Conservation (phyloP, 2,113 vertebrate species). For the Spea multiplicata region DNA sequence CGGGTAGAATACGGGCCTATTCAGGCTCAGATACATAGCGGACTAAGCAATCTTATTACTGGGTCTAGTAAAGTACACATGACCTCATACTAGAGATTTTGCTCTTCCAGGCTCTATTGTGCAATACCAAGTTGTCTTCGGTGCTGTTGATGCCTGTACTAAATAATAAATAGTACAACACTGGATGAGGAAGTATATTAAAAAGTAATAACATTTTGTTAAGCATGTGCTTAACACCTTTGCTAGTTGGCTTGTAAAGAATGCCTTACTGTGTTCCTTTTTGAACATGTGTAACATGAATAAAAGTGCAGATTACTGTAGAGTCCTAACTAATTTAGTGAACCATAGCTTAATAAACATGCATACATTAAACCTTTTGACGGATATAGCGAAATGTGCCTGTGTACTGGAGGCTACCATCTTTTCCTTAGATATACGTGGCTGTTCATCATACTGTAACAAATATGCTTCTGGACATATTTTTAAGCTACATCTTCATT, state of each 20-base stretch:
- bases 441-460: no score
- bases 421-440: neutral
- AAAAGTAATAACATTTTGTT: neutral
- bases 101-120: neutral
- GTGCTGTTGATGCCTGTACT: neutral
- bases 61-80: conserved; percentile 42
- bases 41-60: conserved; percentile 54
- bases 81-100: conserved; percentile 26
- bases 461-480: neutral
- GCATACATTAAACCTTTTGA: neutral
- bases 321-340: neutral
- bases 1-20: conserved; percentile 83
- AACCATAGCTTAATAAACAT: neutral
- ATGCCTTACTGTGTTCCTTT: neutral
- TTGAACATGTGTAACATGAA: neutral
- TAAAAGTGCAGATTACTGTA: neutral
- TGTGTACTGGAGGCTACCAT: neutral
- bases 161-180: neutral
- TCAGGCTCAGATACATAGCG: conserved; percentile 77
- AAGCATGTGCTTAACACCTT: conserved; percentile 28
- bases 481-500: neutral
- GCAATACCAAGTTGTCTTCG: neutral
- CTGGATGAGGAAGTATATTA: neutral
- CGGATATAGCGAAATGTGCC: neutral
- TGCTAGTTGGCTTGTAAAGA: conserved; percentile 2